Conservation (phyloP, 2,113 vertebrate species). For the Brevimyrus niger region DNA sequence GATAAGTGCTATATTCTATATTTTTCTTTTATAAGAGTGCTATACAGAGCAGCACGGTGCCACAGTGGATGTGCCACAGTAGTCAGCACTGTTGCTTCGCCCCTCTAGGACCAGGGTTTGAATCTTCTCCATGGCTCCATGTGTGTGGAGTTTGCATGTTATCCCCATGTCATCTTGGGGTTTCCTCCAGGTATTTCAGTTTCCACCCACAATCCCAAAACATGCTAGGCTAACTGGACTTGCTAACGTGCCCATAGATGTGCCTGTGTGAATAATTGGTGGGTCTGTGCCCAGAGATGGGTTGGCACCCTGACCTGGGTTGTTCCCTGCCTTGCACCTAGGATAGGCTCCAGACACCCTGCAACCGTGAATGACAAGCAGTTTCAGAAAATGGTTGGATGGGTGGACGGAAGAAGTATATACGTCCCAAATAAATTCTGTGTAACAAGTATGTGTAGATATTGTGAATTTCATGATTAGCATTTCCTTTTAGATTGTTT, state of each 20-base stretch:
- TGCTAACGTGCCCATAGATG: not conserved
- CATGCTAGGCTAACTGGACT: not conserved
- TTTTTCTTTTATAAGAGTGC: not conserved
- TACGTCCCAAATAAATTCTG: not conserved
- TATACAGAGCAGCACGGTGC: not conserved
- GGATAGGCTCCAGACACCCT: not conserved
- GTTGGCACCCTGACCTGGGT: not conserved
- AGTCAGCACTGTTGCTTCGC: not conserved
- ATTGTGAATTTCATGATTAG: not conserved
- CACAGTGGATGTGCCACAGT: not conserved
- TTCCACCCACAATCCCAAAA: not conserved
- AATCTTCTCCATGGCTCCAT: not conserved
- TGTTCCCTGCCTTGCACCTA: not conserved
- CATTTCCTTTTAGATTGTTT: not conserved
- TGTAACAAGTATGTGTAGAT: not conserved
- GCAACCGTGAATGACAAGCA: not conserved
- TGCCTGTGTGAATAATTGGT: not conserved
- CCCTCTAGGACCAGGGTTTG: not conserved
- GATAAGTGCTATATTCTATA: not conserved
- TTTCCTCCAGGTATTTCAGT: not conserved
- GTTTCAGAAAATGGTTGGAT: not conserved
- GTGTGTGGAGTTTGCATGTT: not conserved
- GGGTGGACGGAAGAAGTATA: not conserved
- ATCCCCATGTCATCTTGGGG: not conserved
- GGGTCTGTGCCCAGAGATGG: not conserved